Evolutionary conservation across 2,888 invertebrate species (phyloP).

Genomic region (Melanargia galathea): DNA sequence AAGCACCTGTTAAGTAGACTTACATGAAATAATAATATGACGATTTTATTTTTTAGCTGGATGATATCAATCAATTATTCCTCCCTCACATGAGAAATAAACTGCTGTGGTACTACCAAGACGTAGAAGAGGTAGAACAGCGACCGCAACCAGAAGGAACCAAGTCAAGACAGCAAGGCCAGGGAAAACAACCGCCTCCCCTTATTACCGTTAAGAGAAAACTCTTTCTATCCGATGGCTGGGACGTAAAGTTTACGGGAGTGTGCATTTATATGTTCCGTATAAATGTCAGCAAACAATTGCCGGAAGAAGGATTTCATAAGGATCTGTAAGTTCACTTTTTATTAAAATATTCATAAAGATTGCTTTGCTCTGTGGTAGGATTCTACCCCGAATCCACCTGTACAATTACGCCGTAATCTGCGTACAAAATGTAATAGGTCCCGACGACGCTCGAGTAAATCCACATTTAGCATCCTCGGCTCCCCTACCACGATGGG

Average conservation of each 20-base stretch:
- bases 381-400: no score
- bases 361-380: no score
- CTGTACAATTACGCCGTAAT: no score
- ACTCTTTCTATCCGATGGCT: conserved; percentile 92
- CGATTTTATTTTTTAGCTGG: conserved; percentile 79
- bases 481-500: no score
- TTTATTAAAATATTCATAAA: not conserved
- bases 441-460: no score
- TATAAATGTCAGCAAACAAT: conserved; percentile 90
- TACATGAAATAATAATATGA: not conserved
- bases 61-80: conserved; percentile 93
- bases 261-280: conserved; percentile 93
- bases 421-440: no score
- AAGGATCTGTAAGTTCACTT: conserved; percentile 85
- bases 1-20: no score
- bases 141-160: conserved; percentile 73
- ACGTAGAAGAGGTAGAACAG: conserved; percentile 87
- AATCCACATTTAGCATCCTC: no score
- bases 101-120: conserved; percentile 94
- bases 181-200: conserved; percentile 71
- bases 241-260: conserved; percentile 90
- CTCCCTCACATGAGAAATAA: conserved; percentile 92
- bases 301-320: conserved; percentile 96
- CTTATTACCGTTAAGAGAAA: conserved; percentile 85
- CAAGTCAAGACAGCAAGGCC: conserved; percentile 73